Base-by-base conservation (phyloP, 2,113 vertebrate species). In the Onychostruthus taczanowskii region DNA sequence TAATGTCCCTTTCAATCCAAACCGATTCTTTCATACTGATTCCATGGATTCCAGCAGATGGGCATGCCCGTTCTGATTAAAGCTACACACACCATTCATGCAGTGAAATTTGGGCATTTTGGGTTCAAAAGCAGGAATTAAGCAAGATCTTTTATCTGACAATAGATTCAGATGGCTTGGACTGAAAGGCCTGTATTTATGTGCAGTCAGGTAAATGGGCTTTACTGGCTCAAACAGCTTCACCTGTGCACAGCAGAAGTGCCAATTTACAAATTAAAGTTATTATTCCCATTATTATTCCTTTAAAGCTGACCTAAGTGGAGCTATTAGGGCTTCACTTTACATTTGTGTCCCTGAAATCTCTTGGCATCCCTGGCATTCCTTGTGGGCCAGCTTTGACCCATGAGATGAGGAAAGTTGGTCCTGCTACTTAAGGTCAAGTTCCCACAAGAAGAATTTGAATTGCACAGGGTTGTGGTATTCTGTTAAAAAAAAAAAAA, bases 381-480 rank as follows among this genome's bases (percentile, higher is more conserved):
- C 39, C 75, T 83, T 2, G 3, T n/a, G 47, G 58, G 23, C 66
- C 84, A 44, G 43, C 67, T 85, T 80, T 69, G 37, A 77, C 68
- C 10, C 72, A 66, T 19, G 28, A 84, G 53, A 89, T 81, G 20
- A 93, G 23, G 44, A 50, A 80, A 84, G 56, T 66, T n/a, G 35
- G 24, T 16, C 46, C 44, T 75, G 27, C 13, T 85, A 72, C 28
- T 84, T 43, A 43, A 90, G 89, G 79, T 80, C 73, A 83, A 37
- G 67, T 94, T 95, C 93, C 56, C 94, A 93, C 49, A 91, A 93
- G 73, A 91, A 75, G 21, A 78, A 88, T 52, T 81, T 87, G 4
- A 70, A 86, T 84, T 93, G 88, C 79, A 66, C 41, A 84, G 49
- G 31, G 14, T 20, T 90, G 4, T 50, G 49, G 19, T 74, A 74